Evolutionary conservation across 2,797 vertebrate species (phyloP), one percentile per base, ranked within the genome.

Genomic region (Momotus momota): DNA sequence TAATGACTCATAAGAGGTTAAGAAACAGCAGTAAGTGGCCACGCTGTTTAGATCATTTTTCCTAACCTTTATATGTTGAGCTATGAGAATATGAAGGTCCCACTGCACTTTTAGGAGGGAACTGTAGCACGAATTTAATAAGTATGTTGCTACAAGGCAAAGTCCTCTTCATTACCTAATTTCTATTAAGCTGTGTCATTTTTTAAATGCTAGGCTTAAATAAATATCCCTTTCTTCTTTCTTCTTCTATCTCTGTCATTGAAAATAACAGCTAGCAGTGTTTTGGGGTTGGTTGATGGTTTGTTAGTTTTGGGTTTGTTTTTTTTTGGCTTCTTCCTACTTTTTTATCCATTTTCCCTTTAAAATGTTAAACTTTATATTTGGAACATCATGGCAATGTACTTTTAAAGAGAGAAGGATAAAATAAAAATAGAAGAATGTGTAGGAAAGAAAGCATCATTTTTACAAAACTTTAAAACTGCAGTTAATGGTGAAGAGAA

Each of bases 391-490:
- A 55, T 64, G 81, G 61, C 67, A 80, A 67, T 73, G 74, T 51
- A 55, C 60, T 96, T 94, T 62, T 33, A 78, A 92, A 91, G 74
- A 85, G 55, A 55, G 92, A 95, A 87, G 79, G 64, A 82, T 66
- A 85, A 96, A 92, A 90, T 88, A 90, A 94, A 94, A 94, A 96
- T 92, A 95, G 90, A 95, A 93, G 75, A 51, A 75, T 90, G 66
- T 73, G 86, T 95, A 94, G 93, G 89, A 95, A 95, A 94, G 84
- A 84, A 88, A 92, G 89, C 52, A 20, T 89, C n/a, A 85, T 80
- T 89, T 74, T 60, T 73, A 55, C 25, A 62, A 87, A 94, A 89
- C 60, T 93, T 94, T 84, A 49, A n/a, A 84, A 75, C 25, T 61
- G 38, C 70, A 69, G 29, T 81, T 94, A 93, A 89, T n/a, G n/a